Evolutionary conservation across 2,113 vertebrate genomes (phyloP), one percentile per base, ranked within the genome.

Genomic region (Atrichornis clamosus): DNA sequence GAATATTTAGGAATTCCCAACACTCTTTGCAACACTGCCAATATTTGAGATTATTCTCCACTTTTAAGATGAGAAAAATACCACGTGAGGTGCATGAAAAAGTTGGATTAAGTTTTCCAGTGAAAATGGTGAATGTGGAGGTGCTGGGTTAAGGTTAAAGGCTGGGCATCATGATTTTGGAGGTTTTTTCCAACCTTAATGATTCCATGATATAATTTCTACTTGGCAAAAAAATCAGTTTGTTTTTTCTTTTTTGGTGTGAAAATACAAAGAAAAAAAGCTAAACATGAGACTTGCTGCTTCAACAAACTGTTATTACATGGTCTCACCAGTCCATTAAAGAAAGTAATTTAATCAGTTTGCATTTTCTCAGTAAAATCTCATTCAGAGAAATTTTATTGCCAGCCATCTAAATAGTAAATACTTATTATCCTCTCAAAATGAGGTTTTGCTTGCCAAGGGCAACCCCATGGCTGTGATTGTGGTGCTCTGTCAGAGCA

Each of bases 331-430:
- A 98, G 98, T 98, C 98, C 98, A 99, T 99, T 99, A 98, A 98
- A 97, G 97, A 98, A 90, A 97, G 98, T 98, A 98, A 98, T 98
- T 98, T 95, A 98, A 99, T 99, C 98, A 99, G 96, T 97, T 98
- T 96, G 98, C 97, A 95, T 98, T 98, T 98, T 97, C 97, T 88
- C 97, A 80, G 95, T 81, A 97, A 98, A 98, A 98, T 98, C 98
- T 98, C 98, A 98, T 98, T 98, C 98, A 97, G 96, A 98, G 97
- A 98, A 98, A 98, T 98, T 98, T 97, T 98, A 98, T 97, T 98
- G 97, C 98, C 96, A 84, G 97, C 97, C 97, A 98, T 98, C 98
- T 98, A 98, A 98, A 98, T 98, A 98, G 98, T 98, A 98, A 98
- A 98, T 98, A 98, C 97, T 97, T 96, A 98, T 98, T 98, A 98